Evolutionary conservation across 1,140 invertebrate genomes (phyloP).

Genomic region (Bombus sibiricus): DNA sequence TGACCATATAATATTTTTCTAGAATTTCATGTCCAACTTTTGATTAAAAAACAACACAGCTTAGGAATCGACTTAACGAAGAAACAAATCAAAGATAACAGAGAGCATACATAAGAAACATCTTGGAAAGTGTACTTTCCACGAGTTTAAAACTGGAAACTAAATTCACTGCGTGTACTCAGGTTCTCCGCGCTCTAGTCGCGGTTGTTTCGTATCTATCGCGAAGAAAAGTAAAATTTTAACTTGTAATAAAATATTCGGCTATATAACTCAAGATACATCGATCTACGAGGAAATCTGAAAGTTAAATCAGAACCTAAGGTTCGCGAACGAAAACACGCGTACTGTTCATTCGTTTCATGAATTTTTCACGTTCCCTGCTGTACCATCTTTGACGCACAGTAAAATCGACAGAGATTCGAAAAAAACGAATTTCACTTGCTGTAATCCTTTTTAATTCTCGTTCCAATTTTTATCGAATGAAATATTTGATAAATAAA

Average conservation of each 20-base stretch:
- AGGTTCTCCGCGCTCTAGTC: not conserved
- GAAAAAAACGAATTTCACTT: not conserved
- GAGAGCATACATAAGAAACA: not conserved
- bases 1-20: no score
- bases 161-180: not conserved
- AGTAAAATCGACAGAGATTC: not conserved
- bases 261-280: not conserved
- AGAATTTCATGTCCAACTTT: no score
- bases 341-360: slow-evolving; percentile 79
- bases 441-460: not conserved
- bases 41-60: no score
- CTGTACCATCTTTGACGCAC: slow-evolving; percentile 24
- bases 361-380: slow-evolving; percentile 83
- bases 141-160: not conserved
- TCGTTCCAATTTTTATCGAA: slow-evolving; percentile 1
- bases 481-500: not conserved
- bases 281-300: slow-evolving; percentile 38
- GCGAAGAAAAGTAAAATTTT: not conserved
- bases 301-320: slow-evolving; percentile 63
- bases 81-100: not conserved
- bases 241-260: not conserved
- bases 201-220: no score
- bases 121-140: not conserved
- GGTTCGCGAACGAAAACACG: slow-evolving; percentile 31
- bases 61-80: not conserved